phyloP scores from a whole-genome alignment of 2,888 invertebrate genomes.

The Nebria brevicollis region DNA sequence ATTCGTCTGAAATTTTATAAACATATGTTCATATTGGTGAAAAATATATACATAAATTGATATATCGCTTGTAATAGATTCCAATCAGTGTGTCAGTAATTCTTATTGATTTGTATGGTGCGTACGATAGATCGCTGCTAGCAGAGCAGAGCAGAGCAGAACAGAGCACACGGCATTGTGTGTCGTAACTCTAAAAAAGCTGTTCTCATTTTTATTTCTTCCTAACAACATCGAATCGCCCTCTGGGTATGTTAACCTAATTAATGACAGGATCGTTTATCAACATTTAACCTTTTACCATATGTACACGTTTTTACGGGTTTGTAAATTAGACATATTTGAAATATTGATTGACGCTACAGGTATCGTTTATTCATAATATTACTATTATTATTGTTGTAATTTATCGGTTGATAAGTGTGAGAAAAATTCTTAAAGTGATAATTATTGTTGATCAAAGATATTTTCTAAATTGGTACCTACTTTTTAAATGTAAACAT shows the following conservation, averaged over 20 bases:
- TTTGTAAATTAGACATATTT: background rate
- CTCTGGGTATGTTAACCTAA: conserved; percentile 27
- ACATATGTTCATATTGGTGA: too few relatives aligned
- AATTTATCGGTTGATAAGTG: background rate
- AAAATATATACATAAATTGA: too few relatives aligned
- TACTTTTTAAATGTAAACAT: too few relatives aligned
- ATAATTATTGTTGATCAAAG: background rate
- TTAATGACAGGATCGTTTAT: conserved; percentile 38
- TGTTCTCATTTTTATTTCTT: background rate
- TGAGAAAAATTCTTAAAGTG: background rate
- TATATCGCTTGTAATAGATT: background rate
- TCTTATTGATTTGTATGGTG: background rate
- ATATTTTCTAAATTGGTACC: too few relatives aligned
- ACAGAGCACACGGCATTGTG: background rate
- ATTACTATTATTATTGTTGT: background rate
- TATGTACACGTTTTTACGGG: background rate
- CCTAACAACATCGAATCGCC: background rate
- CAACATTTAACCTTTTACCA: conserved; percentile 34
- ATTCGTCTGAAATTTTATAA: too few relatives aligned
- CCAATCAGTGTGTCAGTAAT: background rate
- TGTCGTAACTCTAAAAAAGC: background rate
- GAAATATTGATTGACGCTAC: background rate
- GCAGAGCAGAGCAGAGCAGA: too few relatives aligned
- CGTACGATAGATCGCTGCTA: background rate
- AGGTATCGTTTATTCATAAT: background rate